A percentile compares a stretch with the other conserved stretches of the same genome.
These are phyloP conservation scores for Patella ulyssiponensis DNA, from an alignment of 2,888 invertebrate species.

Conservation along the genomic window DNA sequence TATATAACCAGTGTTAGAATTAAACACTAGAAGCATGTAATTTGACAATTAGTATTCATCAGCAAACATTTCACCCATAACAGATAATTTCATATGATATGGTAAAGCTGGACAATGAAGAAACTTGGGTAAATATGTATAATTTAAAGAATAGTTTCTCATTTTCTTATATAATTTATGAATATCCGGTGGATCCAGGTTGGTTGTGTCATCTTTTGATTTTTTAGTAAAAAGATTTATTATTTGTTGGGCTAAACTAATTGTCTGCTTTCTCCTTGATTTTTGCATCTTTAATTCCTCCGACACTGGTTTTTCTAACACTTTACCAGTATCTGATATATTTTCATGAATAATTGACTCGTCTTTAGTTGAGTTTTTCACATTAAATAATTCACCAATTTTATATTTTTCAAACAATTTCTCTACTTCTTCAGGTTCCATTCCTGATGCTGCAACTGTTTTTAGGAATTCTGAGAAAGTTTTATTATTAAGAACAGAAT, in stretches of 20 bases:
- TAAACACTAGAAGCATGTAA: too few species aligned
- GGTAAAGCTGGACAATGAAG: slow-evolving; percentile 86
- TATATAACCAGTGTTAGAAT: too few species aligned
- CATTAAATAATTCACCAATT: not conserved
- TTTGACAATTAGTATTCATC: slow-evolving; percentile 18
- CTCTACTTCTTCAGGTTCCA: slow-evolving; percentile 2
- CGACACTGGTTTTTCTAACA: slow-evolving; percentile 14
- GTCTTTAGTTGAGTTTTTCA: slow-evolving; percentile 1
- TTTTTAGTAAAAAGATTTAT: slow-evolving; percentile 28
- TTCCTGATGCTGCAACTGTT: not conserved
- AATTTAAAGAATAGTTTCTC: slow-evolving; percentile 50
- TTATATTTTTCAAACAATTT: slow-evolving; percentile 14
- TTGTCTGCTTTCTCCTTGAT: not conserved
- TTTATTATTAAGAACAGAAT: slow-evolving; percentile 14
- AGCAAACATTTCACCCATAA: slow-evolving; percentile 83
- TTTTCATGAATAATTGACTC: slow-evolving; percentile 21
- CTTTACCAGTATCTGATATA: not conserved
- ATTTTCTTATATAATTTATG: slow-evolving; percentile 40
- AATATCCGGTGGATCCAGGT: slow-evolving; percentile 34
- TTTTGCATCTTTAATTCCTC: slow-evolving; percentile 1
- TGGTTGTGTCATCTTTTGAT: slow-evolving; percentile 14
- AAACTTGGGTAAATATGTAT: slow-evolving; percentile 71
- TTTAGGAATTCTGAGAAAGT: not conserved
- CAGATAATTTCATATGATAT: slow-evolving; percentile 83
- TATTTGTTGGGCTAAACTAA: slow-evolving; percentile 31